phyloP scores from a whole-genome alignment of 2,797 vertebrate species.

The Argyrosomus regius region DNA sequence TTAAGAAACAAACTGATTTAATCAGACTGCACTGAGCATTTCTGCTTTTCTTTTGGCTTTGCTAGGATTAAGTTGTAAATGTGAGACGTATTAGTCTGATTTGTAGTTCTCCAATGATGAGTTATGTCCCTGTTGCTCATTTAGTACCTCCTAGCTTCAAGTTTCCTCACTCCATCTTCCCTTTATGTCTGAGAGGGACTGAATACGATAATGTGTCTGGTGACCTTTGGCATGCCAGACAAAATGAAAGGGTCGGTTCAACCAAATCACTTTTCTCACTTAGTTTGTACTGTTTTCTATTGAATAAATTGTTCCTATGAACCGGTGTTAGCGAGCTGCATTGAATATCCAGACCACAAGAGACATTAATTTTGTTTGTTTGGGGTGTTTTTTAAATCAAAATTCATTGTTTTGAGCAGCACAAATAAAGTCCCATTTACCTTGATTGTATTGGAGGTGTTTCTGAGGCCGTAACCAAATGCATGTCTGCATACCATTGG shows the following conservation, averaged over 20 bases:
- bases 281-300: conserved; percentile 7
- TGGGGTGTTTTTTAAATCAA: not conserved
- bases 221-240: conserved; percentile 56
- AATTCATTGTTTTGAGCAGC: not conserved
- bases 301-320: not conserved
- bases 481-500: not conserved
- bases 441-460: not conserved
- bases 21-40: conserved; percentile 5
- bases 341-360: not conserved
- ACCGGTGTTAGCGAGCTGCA: not conserved
- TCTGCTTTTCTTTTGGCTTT: conserved; percentile 3
- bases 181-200: conserved; percentile 18
- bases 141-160: conserved; percentile 32
- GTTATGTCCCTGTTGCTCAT: conserved; percentile 11
- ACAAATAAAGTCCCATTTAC: not conserved
- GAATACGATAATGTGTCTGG: conserved; percentile 43
- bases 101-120: conserved; percentile 20
- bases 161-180: conserved; percentile 33
- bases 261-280: conserved; percentile 9
- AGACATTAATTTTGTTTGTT: not conserved
- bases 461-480: not conserved
- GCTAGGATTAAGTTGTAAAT: conserved; percentile 1
- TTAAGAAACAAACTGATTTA: conserved; percentile 18
- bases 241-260: conserved; percentile 20
- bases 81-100: conserved; percentile 15